Base-by-base conservation (phyloP, 2,797 vertebrate species). In the Argentina silus region DNA sequence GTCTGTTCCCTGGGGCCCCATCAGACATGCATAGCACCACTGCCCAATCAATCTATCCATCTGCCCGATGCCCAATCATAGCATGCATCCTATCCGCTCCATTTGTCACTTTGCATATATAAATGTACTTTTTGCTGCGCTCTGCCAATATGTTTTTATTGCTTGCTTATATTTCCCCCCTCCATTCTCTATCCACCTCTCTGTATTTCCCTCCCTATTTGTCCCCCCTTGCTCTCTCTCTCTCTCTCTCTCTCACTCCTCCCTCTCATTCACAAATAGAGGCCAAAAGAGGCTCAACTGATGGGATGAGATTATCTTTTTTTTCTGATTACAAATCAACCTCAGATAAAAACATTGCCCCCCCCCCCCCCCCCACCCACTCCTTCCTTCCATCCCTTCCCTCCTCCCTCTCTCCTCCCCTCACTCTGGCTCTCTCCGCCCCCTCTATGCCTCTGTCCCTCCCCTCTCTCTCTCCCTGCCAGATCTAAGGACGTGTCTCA, bases 281-380 rank as follows among this genome's bases (percentile, higher is more conserved):
- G 89, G 90, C 89, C 91, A 92, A 86, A 85, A 89, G 90, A 90
- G 88, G 92, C 90, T 93, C 92, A 93, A 81, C 81, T 84, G 88
- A 91, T 86, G 89, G 83, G 85, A 92, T 84, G 86, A 87, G 92
- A 93, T 94, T 83, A 83, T 82, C 79, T 84, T 88, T 79, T 88
- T 89, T 88, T 86, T 86, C 89, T 90, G 87, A 92, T 93, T 92
- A 89, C 87, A 93, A 93, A 91, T 91, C 83, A 88, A 87, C 83
- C 69, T 87, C 85, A 89, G 88, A 85, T 88, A 70, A 83, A 85
- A 84, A 82, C 73, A 63, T 48, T 65, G 43, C 19, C 67, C 59
- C 1, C 56, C 19, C 51, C 68, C 53, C 75, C 50, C 11, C 51
- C 63, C 60, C 56, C 51, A 62, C 61, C 62, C 74, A 75, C 44